phyloP scores from a whole-genome alignment of 2,113 vertebrate genomes.

The Cyprinodon brontotheroides region DNA sequence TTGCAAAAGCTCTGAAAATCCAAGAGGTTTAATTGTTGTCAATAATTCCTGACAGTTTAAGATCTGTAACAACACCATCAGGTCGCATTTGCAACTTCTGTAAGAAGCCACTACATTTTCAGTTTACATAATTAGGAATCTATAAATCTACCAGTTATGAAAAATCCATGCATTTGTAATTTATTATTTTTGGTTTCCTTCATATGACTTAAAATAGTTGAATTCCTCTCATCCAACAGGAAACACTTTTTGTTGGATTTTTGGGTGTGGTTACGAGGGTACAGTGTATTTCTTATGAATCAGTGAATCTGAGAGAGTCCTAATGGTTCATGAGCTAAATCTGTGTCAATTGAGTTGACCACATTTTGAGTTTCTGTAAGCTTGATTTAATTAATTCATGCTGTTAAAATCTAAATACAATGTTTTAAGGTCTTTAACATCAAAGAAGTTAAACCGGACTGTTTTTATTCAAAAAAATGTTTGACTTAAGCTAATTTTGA shows the following conservation, averaged over 20 bases:
- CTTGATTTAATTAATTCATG: background rate
- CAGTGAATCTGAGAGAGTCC: background rate
- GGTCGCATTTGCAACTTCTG: background rate
- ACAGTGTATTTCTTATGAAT: background rate
- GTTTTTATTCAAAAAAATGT: background rate
- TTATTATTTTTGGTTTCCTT: background rate
- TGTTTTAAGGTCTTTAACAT: background rate
- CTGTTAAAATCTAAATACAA: background rate
- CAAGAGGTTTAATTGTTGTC: background rate
- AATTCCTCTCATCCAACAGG: background rate
- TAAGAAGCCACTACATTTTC: slow-evolving; percentile 3
- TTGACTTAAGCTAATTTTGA: slow-evolving; percentile 21
- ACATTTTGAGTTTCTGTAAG: background rate
- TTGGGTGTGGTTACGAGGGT: background rate
- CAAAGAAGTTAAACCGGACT: background rate
- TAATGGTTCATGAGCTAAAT: background rate
- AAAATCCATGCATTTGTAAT: background rate
- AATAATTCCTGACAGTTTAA: background rate
- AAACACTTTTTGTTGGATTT: background rate
- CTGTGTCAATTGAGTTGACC: background rate
- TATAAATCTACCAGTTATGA: background rate
- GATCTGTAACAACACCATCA: background rate
- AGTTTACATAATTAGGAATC: background rate
- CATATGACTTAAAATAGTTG: background rate
- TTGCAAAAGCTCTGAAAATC: background rate